These are phyloP conservation scores for Melanotaenia pygmaea DNA, from an alignment of 2,797 vertebrate genomes.

Conservation along the genomic window DNA sequence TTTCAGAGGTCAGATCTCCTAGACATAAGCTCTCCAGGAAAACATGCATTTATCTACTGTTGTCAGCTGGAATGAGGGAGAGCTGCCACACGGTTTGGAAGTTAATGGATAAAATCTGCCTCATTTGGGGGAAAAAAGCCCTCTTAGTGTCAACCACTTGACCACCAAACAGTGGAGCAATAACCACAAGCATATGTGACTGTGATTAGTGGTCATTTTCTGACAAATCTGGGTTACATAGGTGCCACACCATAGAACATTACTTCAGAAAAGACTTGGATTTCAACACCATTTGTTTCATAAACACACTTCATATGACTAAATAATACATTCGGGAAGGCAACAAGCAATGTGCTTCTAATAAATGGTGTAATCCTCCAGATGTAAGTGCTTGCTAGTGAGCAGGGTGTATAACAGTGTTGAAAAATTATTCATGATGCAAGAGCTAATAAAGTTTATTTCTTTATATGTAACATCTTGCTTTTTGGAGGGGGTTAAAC, in stretches of 20 bases:
- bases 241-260: not conserved
- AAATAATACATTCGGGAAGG: not conserved
- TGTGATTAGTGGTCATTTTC: not conserved
- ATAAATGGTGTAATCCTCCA: not conserved
- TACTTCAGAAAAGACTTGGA: not conserved
- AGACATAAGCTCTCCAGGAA: not conserved
- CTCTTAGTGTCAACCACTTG: not conserved
- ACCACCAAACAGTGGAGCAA: not conserved
- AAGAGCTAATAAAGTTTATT: not conserved
- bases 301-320: not conserved
- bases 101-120: not conserved
- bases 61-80: not conserved
- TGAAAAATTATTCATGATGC: not conserved
- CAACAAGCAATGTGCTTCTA: not conserved
- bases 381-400: not conserved
- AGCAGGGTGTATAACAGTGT: not conserved
- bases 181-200: not conserved
- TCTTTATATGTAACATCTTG: not conserved
- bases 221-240: not conserved
- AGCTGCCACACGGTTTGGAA: not conserved
- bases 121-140: too few relatives aligned
- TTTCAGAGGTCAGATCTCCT: not conserved
- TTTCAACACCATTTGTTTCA: not conserved
- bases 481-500: constrained; percentile 30
- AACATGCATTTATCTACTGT: not conserved